phyloP scores from a whole-genome alignment of 2,797 vertebrate genomes.

The Aratinga solstitialis region DNA sequence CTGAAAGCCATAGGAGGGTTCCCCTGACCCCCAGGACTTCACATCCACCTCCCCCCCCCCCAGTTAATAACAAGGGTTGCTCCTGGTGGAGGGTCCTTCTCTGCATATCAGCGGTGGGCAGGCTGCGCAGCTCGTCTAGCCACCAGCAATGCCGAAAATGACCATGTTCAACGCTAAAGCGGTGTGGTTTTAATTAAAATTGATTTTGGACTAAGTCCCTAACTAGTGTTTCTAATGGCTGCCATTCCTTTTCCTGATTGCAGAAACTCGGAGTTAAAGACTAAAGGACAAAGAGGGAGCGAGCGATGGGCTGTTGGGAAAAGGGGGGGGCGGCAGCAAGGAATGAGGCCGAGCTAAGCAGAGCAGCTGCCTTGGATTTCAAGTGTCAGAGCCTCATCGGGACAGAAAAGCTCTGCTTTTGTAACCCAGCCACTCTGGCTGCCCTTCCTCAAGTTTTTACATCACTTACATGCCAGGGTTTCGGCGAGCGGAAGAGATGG shows the following conservation, averaged over 20 bases:
- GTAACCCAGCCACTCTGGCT: not conserved
- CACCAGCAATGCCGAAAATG: constrained; percentile 41
- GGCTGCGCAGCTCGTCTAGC: not conserved
- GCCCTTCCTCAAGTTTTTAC: not conserved
- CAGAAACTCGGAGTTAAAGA: constrained; percentile 41
- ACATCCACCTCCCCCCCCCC: not conserved
- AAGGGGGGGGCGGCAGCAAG: not conserved
- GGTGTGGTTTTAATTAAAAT: constrained; percentile 75
- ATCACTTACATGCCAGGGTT: not conserved
- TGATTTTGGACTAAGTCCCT: constrained; percentile 73
- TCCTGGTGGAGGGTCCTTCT: not conserved
- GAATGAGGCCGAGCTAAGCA: not conserved
- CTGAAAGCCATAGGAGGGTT: not conserved
- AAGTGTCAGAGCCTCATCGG: not conserved
- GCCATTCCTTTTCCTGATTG: constrained; percentile 44
- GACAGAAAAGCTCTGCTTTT: not conserved
- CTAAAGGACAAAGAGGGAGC: not conserved
- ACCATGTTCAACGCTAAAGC: constrained; percentile 32
- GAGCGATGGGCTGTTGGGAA: not conserved
- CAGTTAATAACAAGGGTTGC: not conserved
- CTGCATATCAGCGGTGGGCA: not conserved
- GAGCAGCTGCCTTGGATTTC: constrained; percentile 1
- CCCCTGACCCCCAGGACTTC: not conserved
- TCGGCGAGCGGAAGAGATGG: not conserved
- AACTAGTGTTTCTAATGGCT: constrained; percentile 59